phyloP scores from a whole-genome alignment of 92 coral and sea anemone species.

The Ricordea florida region DNA sequence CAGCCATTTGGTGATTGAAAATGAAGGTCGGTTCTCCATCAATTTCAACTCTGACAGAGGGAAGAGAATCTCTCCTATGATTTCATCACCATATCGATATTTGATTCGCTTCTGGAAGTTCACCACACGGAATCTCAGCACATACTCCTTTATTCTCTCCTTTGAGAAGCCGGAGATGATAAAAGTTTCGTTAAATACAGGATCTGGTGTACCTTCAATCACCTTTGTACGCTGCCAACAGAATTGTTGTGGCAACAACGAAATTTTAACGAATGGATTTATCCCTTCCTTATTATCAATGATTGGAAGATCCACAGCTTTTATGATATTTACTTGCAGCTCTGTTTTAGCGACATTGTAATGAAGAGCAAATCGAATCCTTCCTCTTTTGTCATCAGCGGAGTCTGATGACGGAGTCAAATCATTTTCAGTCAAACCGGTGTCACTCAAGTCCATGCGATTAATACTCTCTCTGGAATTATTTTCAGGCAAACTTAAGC shows the following conservation, averaged over 20 bases:
- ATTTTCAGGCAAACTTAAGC: background rate
- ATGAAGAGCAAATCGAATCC: conserved; percentile 84
- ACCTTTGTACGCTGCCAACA: conserved; percentile 97
- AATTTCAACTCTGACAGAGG: conserved; percentile 81
- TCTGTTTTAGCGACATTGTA: conserved; percentile 82
- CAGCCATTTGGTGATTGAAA: conserved; percentile 86
- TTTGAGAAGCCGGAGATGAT: conserved; percentile 95
- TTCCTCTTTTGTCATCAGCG: conserved; percentile 64
- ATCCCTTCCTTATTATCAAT: conserved; percentile 74
- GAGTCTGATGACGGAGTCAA: conserved; percentile 15
- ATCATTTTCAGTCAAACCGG: conserved; percentile 30
- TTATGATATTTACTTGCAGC: conserved; percentile 90
- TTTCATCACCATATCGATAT: conserved; percentile 92
- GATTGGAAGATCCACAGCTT: conserved; percentile 69
- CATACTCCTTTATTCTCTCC: conserved; percentile 85
- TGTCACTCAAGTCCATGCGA: conserved; percentile 1
- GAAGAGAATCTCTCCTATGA: conserved; percentile 91
- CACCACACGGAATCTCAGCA: conserved; percentile 84
- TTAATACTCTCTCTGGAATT: conserved; percentile 27
- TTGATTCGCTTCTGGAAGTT: conserved; percentile 78
- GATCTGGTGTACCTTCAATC: conserved; percentile 69
- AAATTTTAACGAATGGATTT: conserved; percentile 80
- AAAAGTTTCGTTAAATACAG: conserved; percentile 91
- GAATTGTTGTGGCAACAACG: conserved; percentile 89
- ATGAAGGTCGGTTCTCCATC: conserved; percentile 68